Base-by-base conservation (phyloP, 2,113 vertebrate species). In the Ceyx margarethae region DNA sequence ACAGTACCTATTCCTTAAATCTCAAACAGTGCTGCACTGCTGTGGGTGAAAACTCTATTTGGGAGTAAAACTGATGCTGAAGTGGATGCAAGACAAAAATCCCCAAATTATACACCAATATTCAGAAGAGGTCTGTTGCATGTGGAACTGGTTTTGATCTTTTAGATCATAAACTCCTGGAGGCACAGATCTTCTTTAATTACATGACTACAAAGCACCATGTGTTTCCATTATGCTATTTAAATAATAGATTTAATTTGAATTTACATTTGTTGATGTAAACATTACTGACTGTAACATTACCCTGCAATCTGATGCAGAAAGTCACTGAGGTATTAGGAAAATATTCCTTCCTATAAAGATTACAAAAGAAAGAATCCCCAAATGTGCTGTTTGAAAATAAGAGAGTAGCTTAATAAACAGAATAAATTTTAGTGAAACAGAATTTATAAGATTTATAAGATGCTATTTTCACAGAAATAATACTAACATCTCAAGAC, bases 211-310 rank as follows among this genome's bases (percentile, higher is more conserved):
- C 92, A 96, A 96, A 94, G 95, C 78, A 92, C 92, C 94, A 95
- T 91, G 95, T 96, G 93, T 94, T 95, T 95, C 88, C 94, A 95
- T 95, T 95, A 95, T 95, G 93, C 80, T 90, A 93, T 95, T 95
- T 96, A 95, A 96, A 95, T 93, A 93, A 94, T 91, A 94, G 81
- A 91, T 94, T 94, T 95, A 96, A 95, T 93, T 93, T 93, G 81
- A 94, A 93, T 93, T 96, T 95, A 96, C 64, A 94, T 95, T 96
- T 96, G 84, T 95, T 92, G 89, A 92, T 94, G 75, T 92, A 96
- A 95, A 96, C 74, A 86, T 81, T 94, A 89, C 92, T 94, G 89
- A 89, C 84, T 95, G 69, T 89, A 93, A 67, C 84, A 82, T 51
- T 87, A 81, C n/a, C 58, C 51, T 76, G 31, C 78, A 91, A 90